Conservation (phyloP, 2,113 vertebrate species). For the Anarrhichthys ocellatus region DNA sequence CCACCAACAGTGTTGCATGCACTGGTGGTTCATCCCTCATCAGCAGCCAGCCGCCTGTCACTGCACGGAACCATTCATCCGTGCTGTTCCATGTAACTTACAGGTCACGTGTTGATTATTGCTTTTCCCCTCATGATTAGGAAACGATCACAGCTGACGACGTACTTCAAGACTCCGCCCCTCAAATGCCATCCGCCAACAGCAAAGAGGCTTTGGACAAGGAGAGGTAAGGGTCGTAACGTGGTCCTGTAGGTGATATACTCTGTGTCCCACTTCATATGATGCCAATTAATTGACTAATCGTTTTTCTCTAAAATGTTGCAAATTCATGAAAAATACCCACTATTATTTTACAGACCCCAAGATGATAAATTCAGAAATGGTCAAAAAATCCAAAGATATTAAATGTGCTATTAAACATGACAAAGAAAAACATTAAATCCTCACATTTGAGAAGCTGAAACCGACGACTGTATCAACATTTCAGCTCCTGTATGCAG, state of each 20-base stretch:
- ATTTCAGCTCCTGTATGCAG: not conserved
- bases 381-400: not conserved
- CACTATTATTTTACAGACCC: not conserved
- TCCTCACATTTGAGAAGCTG: not conserved
- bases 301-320: not conserved
- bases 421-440: not conserved
- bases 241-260: not conserved
- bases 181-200: conserved; percentile 76
- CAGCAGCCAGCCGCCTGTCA: conserved; percentile 8
- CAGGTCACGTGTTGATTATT: conserved; percentile 18
- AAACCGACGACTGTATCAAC: not conserved
- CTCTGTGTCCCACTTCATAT: not conserved
- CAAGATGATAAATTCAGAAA: not conserved
- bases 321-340: not conserved
- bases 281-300: not conserved
- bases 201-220: conserved; percentile 82
- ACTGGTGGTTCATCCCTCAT: conserved; percentile 17
- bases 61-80: conserved; percentile 44
- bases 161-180: conserved; percentile 75
- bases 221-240: conserved; percentile 70
- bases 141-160: conserved; percentile 76
- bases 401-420: not conserved
- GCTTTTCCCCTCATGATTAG: conserved; percentile 54
- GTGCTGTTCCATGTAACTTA: conserved; percentile 9
- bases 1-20: conserved; percentile 52